Evolutionary conservation across 2,888 invertebrate species (phyloP).

Genomic region (Sialis lutaria): DNA sequence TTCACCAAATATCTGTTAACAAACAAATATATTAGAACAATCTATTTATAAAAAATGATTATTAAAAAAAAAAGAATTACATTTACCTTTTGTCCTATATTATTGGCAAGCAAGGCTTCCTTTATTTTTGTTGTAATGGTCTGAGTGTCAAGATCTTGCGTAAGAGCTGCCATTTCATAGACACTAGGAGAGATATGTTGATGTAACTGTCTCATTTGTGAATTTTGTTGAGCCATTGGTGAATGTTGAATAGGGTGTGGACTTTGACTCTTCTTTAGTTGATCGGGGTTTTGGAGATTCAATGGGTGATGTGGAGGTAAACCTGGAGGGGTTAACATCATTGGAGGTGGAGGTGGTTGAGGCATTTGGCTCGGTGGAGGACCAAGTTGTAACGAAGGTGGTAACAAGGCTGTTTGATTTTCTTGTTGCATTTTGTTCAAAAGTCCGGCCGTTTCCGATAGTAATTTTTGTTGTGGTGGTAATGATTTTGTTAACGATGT

Average conservation of each 20-base stretch:
- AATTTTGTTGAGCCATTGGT: conserved; percentile 41
- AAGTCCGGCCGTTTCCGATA: conserved; percentile 48
- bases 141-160: conserved; percentile 92
- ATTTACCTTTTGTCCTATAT: conserved; percentile 84
- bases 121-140: conserved; percentile 93
- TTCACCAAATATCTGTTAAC: conserved; percentile 76
- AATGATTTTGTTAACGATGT: conserved; percentile 43
- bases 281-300: conserved; percentile 42
- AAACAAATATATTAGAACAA: conserved; percentile 8
- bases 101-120: conserved; percentile 88
- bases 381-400: conserved; percentile 30
- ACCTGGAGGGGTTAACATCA: conserved; percentile 60
- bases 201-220: conserved; percentile 54
- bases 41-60: not conserved
- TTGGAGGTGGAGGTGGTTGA: conserved; percentile 35
- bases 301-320: conserved; percentile 59
- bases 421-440: conserved; percentile 55
- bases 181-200: conserved; percentile 88
- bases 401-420: conserved; percentile 36
- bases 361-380: conserved; percentile 21
- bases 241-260: conserved; percentile 33
- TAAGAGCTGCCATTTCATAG: conserved; percentile 93
- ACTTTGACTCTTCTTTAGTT: conserved; percentile 39
- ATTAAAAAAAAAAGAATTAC: conserved; percentile 6
- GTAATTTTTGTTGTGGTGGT: conserved; percentile 63